Percentiles rank a stretch among this genome's conserved stretches.
These are phyloP conservation scores for Chelon labrosus DNA, from an alignment of 2,797 vertebrate genomes.

Conservation along the genomic window DNA sequence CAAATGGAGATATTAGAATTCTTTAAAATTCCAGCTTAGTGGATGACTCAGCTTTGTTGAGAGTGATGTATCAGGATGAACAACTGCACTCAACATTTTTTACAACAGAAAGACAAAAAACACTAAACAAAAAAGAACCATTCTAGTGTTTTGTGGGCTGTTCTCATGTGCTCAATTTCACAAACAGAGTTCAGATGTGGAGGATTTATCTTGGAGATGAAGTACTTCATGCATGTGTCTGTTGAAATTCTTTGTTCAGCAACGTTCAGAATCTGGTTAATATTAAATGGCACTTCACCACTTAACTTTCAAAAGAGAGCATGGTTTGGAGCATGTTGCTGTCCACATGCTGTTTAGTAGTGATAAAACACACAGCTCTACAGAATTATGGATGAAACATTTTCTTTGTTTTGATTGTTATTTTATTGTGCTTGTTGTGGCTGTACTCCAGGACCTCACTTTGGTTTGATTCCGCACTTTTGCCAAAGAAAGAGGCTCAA, in stretches of 20 bases:
- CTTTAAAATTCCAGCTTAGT: background rate
- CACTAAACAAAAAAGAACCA: background rate
- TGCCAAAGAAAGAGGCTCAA: background rate
- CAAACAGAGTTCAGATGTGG: slow-evolving; percentile 18
- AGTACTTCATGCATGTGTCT: slow-evolving; percentile 28
- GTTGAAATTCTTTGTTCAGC: slow-evolving; percentile 43
- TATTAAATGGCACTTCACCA: slow-evolving; percentile 57
- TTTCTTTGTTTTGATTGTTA: background rate
- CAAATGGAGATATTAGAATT: slow-evolving; percentile 36
- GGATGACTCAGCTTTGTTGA: slow-evolving; percentile 16
- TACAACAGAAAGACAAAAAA: slow-evolving; percentile 2
- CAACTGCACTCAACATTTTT: slow-evolving; percentile 7
- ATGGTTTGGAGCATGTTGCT: slow-evolving; percentile 16
- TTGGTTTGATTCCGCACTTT: slow-evolving; percentile 11
- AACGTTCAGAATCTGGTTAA: slow-evolving; percentile 58
- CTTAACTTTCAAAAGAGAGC: slow-evolving; percentile 31
- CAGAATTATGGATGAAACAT: slow-evolving; percentile 19
- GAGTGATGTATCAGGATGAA: slow-evolving; percentile 12
- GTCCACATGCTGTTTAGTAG: slow-evolving; percentile 26
- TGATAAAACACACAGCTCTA: slow-evolving; percentile 3
- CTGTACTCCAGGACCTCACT: background rate
- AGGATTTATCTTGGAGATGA: slow-evolving; percentile 40
- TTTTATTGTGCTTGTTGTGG: slow-evolving; percentile 13
- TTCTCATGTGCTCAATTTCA: slow-evolving; percentile 42
- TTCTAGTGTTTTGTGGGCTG: slow-evolving; percentile 16